Base-by-base conservation (phyloP, 2,113 vertebrate genomes). In the Leptosomus discolor region DNA sequence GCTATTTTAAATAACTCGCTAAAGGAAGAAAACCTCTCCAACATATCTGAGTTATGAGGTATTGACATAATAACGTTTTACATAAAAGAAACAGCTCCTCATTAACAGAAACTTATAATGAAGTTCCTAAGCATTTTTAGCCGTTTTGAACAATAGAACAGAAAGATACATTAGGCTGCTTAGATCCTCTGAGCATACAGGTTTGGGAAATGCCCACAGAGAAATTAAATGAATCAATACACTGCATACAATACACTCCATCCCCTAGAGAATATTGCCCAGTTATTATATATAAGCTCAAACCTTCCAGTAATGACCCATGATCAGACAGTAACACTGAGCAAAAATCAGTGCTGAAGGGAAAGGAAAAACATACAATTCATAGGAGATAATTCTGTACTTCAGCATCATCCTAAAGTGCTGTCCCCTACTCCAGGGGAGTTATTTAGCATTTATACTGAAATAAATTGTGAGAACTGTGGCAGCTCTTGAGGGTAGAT, bases 1-100 rank as follows among this genome's bases (percentile, higher is more conserved):
- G 46, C 60, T 97, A 69, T 94, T 95, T 94, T 84, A 75, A 97
- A 90, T 77, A 85, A 69, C 43, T 92, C 88, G 53, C 89, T 95
- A 45, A 81, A 92, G 87, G 86, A 89, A 92, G 73, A 94, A 94
- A 89, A 82, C 22, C 12, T 92, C 48, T 87, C n/a, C 61, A 90
- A 32, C 57, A 57, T n/a, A n/a, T 76, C 41, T 95, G 68, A 82
- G 1, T 71, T 85, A 54, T 43, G 17, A 85, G 76, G 63, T 79
- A 90, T 67, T 94, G 61, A 74, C 87, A 83, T 21, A n/a, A 87
- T 79, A 75, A 57, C 15, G 57, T 76, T 89, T 89, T 65, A 24
- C 53, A 41, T 51, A 13, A 75, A 71, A 93, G 51, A 91, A 82
- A 8, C 18, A 56, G 34, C 46, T 29, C 54, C 21, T 94, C 30